A percentile compares a stretch with the other conserved stretches of the same genome.
Conservation (phyloP, 1,140 invertebrate genomes). For the Drosophila seguyi region DNA sequence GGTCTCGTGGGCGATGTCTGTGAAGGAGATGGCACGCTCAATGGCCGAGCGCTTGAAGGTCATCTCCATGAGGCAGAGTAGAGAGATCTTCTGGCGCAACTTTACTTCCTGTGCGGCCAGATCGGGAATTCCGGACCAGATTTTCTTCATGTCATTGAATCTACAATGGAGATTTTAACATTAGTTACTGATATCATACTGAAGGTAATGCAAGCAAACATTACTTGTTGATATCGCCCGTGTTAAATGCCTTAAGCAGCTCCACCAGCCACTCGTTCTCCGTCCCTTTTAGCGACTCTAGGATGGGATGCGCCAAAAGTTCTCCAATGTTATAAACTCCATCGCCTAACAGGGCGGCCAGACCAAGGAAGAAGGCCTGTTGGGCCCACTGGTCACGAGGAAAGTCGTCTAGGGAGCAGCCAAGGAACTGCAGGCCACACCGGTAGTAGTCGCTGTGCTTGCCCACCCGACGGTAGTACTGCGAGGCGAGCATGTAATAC, state of each 20-base stretch:
- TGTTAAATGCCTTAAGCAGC: conserved; percentile 96
- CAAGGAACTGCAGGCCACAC: conserved; percentile 97
- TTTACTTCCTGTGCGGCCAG: conserved; percentile 93
- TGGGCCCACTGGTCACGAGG: conserved; percentile 89
- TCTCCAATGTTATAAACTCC: conserved; percentile 99
- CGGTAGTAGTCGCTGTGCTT: conserved; percentile 92
- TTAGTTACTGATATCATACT: too few relatives aligned
- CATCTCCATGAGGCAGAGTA: conserved; percentile 99
- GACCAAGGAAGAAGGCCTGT: conserved; percentile 95
- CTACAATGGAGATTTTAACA: conserved; percentile 74
- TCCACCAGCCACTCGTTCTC: conserved; percentile 95
- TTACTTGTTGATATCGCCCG: conserved; percentile 92
- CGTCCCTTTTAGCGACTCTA: conserved; percentile 93
- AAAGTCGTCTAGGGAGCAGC: conserved; percentile 93
- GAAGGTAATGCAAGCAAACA: neutral
- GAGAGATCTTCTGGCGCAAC: conserved; percentile 95
- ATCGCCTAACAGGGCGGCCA: conserved; percentile 97
- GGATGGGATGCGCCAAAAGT: conserved; percentile 96
- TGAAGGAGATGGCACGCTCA: conserved; percentile 93
- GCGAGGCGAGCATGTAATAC: conserved; percentile 97
- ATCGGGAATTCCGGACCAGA: conserved; percentile 94
- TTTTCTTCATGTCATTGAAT: conserved; percentile 93
- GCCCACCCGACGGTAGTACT: conserved; percentile 90
- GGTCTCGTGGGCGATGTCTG: conserved; percentile 95
- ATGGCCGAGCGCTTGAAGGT: conserved; percentile 91